Percentiles rank a stretch among this genome's conserved stretches.
Conservation (phyloP, 2,888 invertebrate species). For the Chirona hameri region DNA sequence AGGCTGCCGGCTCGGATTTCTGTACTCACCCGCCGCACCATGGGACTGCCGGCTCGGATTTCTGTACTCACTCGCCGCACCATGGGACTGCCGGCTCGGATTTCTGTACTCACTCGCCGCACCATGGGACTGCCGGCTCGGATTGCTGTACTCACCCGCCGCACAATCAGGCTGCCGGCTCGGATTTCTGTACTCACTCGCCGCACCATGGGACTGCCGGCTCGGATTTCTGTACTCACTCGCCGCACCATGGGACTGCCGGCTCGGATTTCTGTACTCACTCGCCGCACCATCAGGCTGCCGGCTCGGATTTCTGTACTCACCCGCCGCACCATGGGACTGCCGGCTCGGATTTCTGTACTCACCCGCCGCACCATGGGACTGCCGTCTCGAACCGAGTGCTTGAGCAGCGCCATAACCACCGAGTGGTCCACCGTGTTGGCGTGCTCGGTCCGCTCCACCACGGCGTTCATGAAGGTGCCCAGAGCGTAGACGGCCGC, state of each 20-base stretch:
- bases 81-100: constrained; percentile 79
- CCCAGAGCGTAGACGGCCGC: constrained; percentile 93
- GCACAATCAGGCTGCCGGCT: too few species aligned
- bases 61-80: constrained; percentile 62
- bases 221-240: too few species aligned
- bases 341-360: constrained; percentile 49
- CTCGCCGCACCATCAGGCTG: too few species aligned
- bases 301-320: constrained; percentile 76
- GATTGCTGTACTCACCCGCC: too few species aligned
- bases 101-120: too few species aligned
- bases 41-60: constrained; percentile 59
- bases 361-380: constrained; percentile 72
- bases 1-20: constrained; percentile 82
- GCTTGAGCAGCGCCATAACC: constrained; percentile 77
- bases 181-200: too few species aligned
- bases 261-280: too few species aligned
- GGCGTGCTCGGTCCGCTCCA: constrained; percentile 83
- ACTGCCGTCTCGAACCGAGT: constrained; percentile 76
- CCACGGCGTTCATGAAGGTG: constrained; percentile 75
- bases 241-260: too few species aligned
- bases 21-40: too few species aligned
- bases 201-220: too few species aligned
- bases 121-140: constrained; percentile 64
- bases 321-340: constrained; percentile 75
- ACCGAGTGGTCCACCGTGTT: constrained; percentile 91